Percentiles rank a stretch among this genome's conserved stretches.
Evolutionary conservation across 2,888 invertebrate genomes (phyloP).

Genomic region (Oxystoma pomonae): DNA sequence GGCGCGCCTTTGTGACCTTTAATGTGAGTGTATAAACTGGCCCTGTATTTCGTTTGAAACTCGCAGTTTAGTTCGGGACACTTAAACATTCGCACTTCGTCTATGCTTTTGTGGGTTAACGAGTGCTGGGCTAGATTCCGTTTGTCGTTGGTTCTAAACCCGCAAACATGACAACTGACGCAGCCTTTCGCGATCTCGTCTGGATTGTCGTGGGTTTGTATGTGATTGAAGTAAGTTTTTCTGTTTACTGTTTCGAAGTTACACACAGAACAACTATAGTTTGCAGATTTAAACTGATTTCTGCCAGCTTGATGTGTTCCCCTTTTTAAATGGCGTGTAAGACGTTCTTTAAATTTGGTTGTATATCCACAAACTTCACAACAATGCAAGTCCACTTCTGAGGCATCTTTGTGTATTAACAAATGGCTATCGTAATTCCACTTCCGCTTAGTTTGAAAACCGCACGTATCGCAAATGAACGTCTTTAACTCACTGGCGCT

Average conservation of each 20-base stretch:
- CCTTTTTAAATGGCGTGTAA: neutral
- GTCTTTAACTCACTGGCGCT: neutral
- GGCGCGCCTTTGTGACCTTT: neutral
- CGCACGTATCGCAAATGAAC: neutral
- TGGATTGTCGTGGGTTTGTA: neutral
- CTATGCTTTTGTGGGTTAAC: neutral
- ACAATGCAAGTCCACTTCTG: neutral
- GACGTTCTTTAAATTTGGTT: neutral
- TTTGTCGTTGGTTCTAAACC: neutral
- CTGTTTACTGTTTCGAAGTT: neutral
- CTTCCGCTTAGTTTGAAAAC: neutral
- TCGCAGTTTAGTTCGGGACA: neutral
- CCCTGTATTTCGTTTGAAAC: neutral
- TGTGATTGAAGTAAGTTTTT: neutral
- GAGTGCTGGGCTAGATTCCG: neutral
- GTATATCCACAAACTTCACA: neutral
- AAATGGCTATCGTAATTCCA: neutral
- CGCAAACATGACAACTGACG: neutral
- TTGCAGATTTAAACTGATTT: neutral
- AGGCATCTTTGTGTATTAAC: neutral
- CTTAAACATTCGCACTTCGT: neutral
- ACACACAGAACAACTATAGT: neutral
- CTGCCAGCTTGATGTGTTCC: neutral
- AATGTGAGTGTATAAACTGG: neutral
- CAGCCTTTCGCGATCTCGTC: neutral